Evolutionary conservation across 2,888 invertebrate genomes (phyloP), one percentile per base, ranked within the genome.

Genomic region (Leptinotarsa juncta): DNA sequence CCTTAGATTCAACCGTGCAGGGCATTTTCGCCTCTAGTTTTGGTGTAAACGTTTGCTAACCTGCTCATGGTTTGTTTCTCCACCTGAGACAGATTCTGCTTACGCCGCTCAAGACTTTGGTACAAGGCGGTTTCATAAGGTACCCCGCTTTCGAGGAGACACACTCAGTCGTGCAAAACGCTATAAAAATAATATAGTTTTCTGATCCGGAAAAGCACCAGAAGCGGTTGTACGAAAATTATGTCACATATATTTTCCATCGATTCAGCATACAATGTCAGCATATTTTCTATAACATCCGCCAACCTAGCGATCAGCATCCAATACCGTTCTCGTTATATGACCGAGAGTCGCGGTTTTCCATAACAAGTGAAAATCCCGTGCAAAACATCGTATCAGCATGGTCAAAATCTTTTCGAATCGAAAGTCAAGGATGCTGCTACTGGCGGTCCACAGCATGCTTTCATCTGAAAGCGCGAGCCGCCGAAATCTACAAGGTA

Each of bases 401-500:
- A 62, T 72, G 53, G 53, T 70, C 70, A 67, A 65, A 68, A 70
- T 72, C 49, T 53, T n/a, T 67, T 32, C 66, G 65, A 50, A 70
- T 67, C 75, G 70, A 53, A 67, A 75, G 72, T 73, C 75, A 67
- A 62, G 73, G 73, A 76, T 71, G 71, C 70, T 68, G 76, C 68
- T 74, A 69, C 70, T 71, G 70, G 70, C 65, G 75, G 73, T 73
- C 76, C 76, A 68, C 62, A 69, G 69, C 69, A 67, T 68, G 66
- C 71, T 65, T 70, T 60, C 48, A 67, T 72, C 71, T 68, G 57
- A 57, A 71, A 79, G 78, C 81, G 80, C 81, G 79, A 78, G 75
- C 71, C 79, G 74, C 83, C 79, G 78, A 81, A 82, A 79, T 81
- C 82, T 74, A 78, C 76, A 79, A 81, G 82, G 82, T 82, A 82